phyloP scores from a whole-genome alignment of 1,140 invertebrate genomes.

The Zaprionus capensis region DNA sequence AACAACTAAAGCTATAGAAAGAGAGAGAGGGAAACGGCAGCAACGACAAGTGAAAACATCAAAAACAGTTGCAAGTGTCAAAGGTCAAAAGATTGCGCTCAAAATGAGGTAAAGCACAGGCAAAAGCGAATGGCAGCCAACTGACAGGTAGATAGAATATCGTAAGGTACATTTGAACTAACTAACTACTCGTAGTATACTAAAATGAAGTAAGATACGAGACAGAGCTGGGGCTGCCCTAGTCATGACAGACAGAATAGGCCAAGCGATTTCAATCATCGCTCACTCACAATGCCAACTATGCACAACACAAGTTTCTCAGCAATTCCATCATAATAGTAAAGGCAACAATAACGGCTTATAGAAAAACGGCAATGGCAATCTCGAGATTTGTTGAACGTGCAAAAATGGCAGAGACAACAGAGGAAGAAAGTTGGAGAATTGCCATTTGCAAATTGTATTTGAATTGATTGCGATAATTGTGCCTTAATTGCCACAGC shows the following conservation, averaged over 20 bases:
- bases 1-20: not conserved
- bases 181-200: no score
- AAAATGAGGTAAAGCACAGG: not conserved
- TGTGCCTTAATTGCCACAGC: not conserved
- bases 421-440: not conserved
- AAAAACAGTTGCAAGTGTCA: slow-evolving; percentile 17
- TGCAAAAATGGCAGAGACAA: not conserved
- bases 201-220: not conserved
- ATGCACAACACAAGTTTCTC: slow-evolving; percentile 4
- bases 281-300: slow-evolving; percentile 29
- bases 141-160: not conserved
- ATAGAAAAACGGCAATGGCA: slow-evolving; percentile 25
- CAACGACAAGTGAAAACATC: slow-evolving; percentile 8
- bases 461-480: not conserved
- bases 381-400: slow-evolving; percentile 8
- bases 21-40: not conserved
- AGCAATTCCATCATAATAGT: slow-evolving; percentile 9
- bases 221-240: not conserved
- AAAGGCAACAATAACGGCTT: slow-evolving; percentile 8
- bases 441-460: not conserved
- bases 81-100: slow-evolving; percentile 6
- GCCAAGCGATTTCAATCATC: slow-evolving; percentile 41
- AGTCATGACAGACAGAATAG: not conserved
- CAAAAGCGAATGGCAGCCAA: not conserved
- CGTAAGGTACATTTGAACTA: not conserved